phyloP scores from a whole-genome alignment of 1,140 invertebrate species.

The Ceratina japonica region DNA sequence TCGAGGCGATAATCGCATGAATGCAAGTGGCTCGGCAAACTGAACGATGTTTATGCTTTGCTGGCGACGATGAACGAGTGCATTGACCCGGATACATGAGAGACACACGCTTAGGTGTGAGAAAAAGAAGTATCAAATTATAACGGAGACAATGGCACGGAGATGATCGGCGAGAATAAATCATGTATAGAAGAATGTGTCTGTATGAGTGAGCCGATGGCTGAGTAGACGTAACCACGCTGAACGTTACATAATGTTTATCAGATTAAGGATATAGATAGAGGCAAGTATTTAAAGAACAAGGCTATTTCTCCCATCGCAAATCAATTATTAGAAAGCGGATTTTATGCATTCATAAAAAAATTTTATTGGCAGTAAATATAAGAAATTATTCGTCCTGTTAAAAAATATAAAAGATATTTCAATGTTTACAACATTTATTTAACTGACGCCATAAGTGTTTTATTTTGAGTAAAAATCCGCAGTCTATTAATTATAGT shows the following conservation, averaged over 20 bases:
- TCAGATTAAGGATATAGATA: neutral
- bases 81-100: neutral
- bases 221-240: constrained; percentile 4
- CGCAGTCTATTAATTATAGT: too few relatives aligned
- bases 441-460: too few relatives aligned
- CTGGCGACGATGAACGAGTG: neutral
- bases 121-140: constrained; percentile 5
- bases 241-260: neutral
- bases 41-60: neutral
- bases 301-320: too few relatives aligned
- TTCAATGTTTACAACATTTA: too few relatives aligned
- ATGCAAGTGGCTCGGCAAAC: neutral
- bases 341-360: too few relatives aligned
- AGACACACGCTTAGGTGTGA: neutral
- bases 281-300: too few relatives aligned
- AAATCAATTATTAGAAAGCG: too few relatives aligned
- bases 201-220: neutral
- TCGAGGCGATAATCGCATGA: neutral
- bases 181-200: neutral
- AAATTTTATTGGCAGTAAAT: too few relatives aligned
- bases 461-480: too few relatives aligned
- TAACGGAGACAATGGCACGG: neutral
- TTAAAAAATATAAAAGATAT: too few relatives aligned
- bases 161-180: constrained; percentile 1
- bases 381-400: too few relatives aligned